Conservation (phyloP, 2,888 invertebrate species). For the Leucoma salicis region DNA sequence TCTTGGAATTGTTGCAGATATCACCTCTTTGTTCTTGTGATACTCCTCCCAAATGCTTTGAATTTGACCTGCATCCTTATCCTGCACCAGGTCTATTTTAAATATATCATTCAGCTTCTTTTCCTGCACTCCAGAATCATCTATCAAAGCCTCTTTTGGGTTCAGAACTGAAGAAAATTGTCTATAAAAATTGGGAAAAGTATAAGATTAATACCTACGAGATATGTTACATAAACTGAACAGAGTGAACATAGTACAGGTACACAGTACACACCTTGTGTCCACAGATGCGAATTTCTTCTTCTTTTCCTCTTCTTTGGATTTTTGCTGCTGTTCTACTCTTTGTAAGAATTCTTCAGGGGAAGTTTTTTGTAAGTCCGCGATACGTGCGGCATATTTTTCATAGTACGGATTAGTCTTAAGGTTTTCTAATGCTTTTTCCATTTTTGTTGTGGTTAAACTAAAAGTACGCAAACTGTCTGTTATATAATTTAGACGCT, state of each 20-base stretch:
- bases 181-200: slow-evolving; percentile 52
- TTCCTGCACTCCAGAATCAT: slow-evolving; percentile 40
- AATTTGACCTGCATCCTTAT: slow-evolving; percentile 88
- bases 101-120: slow-evolving; percentile 86
- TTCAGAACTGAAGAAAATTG: slow-evolving; percentile 85
- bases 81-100: slow-evolving; percentile 88
- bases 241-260: not conserved
- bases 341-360: slow-evolving; percentile 88
- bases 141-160: slow-evolving; percentile 78
- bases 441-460: slow-evolving; percentile 59
- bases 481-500: slow-evolving; percentile 27
- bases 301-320: slow-evolving; percentile 54
- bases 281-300: slow-evolving; percentile 61
- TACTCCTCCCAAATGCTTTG: slow-evolving; percentile 90
- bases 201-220: not conserved
- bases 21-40: slow-evolving; percentile 88
- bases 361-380: slow-evolving; percentile 86
- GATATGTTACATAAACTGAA: not conserved
- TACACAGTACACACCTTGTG: slow-evolving; percentile 50
- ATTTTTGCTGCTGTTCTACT: slow-evolving; percentile 78
- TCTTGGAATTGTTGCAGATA: slow-evolving; percentile 87
- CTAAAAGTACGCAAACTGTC: slow-evolving; percentile 46
- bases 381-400: slow-evolving; percentile 91
- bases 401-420: slow-evolving; percentile 89
- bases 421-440: slow-evolving; percentile 79